Conservation (phyloP, 2,888 invertebrate species). For the Icerya purchasi region DNA sequence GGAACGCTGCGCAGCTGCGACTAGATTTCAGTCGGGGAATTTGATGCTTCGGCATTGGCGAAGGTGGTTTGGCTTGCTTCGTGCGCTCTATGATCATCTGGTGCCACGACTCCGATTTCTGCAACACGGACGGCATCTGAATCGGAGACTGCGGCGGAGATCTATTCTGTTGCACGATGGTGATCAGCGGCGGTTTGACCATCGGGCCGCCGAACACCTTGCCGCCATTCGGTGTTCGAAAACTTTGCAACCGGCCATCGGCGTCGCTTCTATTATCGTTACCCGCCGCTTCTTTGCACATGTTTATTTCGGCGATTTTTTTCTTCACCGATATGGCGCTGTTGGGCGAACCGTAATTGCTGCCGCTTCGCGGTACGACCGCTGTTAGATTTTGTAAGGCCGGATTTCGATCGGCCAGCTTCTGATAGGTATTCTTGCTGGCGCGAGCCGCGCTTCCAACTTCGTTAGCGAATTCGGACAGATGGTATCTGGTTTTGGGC, state of each 20-base stretch:
- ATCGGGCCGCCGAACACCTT: not conserved
- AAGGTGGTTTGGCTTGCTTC: constrained; percentile 21
- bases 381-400: constrained; percentile 6
- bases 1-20: constrained; percentile 42
- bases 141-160: constrained; percentile 16
- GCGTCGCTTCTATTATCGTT: not conserved
- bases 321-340: not conserved
- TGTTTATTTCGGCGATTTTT: not conserved
- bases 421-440: constrained; percentile 5
- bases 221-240: not conserved
- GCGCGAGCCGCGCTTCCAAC: not conserved
- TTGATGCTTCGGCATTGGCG: constrained; percentile 16
- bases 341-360: not conserved
- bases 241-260: not conserved
- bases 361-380: not conserved
- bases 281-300: not conserved
- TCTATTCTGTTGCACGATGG: constrained; percentile 11
- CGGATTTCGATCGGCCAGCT: constrained; percentile 6
- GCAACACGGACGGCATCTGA: constrained; percentile 24
- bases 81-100: constrained; percentile 33
- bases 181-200: constrained; percentile 11
- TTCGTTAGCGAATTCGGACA: not conserved
- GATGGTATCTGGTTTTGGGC: not conserved
- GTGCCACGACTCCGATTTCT: constrained; percentile 63
- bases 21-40: constrained; percentile 44